Evolutionary conservation across 2,888 invertebrate species (phyloP).

Genomic region (Cacoxenus indagator): DNA sequence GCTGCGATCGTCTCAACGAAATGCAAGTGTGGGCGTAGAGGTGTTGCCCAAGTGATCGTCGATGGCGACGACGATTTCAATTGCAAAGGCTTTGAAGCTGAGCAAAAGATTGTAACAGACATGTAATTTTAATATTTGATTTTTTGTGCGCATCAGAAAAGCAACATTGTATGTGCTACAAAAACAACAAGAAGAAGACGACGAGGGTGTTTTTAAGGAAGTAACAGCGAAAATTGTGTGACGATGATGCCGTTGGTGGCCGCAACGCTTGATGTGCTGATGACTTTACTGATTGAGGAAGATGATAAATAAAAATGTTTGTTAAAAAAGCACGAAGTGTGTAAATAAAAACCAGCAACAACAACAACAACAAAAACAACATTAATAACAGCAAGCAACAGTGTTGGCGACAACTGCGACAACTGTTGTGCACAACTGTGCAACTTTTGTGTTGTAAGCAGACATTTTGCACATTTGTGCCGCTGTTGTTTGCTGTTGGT

Average conservation of each 20-base stretch:
- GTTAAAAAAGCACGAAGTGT: not conserved
- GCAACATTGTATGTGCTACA: not conserved
- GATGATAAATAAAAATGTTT: not conserved
- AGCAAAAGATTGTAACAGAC: not conserved
- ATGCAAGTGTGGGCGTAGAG: not conserved
- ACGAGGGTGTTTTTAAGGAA: not conserved
- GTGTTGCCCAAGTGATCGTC: not conserved
- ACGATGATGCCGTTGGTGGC: not conserved
- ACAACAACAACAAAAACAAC: not conserved
- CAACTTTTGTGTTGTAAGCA: not conserved
- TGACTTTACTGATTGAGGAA: not conserved
- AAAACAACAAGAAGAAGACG: not conserved
- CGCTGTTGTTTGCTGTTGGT: conserved; percentile 22
- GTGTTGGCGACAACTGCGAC: not conserved
- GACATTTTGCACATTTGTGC: not conserved
- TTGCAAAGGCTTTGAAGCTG: not conserved
- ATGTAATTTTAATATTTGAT: not conserved
- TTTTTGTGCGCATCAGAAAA: not conserved
- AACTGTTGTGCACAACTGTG: not conserved
- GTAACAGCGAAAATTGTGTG: not conserved
- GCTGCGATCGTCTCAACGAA: not conserved
- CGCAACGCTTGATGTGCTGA: not conserved
- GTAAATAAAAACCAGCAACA: not conserved
- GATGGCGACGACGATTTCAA: not conserved
- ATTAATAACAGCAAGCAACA: not conserved